Conservation (phyloP, 2,797 vertebrate species). For the Pseudomugil gertrudae region DNA sequence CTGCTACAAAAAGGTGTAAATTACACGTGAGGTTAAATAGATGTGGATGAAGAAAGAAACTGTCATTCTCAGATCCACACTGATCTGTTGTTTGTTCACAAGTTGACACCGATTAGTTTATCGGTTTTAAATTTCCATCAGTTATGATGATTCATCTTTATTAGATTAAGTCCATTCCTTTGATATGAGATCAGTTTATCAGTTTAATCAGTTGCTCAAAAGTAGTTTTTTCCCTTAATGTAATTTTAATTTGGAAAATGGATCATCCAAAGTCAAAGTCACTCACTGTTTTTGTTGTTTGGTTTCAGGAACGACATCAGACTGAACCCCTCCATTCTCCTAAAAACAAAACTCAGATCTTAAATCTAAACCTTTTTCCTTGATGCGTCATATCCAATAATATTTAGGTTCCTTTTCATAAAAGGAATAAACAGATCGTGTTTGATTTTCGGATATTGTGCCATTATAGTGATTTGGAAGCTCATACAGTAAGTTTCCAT, state of each 20-base stretch:
- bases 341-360: too few relatives aligned
- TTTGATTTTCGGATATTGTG: background rate
- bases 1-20: too few relatives aligned
- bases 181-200: background rate
- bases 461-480: background rate
- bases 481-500: background rate
- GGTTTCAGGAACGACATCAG: background rate
- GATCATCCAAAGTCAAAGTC: background rate
- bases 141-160: background rate
- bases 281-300: background rate
- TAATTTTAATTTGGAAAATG: background rate
- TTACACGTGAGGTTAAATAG: too few relatives aligned
- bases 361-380: too few relatives aligned
- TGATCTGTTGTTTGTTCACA: slow-evolving; percentile 39
- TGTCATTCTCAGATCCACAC: slow-evolving; percentile 45
- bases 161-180: background rate
- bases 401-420: background rate
- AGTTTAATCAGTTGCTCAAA: background rate
- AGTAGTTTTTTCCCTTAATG: background rate
- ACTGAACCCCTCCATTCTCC: background rate
- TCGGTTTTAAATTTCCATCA: slow-evolving; percentile 2
- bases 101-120: slow-evolving; percentile 19
- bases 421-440: background rate
- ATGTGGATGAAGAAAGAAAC: too few relatives aligned
- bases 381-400: background rate